Conservation (phyloP, 2,888 invertebrate genomes). For the Cantharis rufa region DNA sequence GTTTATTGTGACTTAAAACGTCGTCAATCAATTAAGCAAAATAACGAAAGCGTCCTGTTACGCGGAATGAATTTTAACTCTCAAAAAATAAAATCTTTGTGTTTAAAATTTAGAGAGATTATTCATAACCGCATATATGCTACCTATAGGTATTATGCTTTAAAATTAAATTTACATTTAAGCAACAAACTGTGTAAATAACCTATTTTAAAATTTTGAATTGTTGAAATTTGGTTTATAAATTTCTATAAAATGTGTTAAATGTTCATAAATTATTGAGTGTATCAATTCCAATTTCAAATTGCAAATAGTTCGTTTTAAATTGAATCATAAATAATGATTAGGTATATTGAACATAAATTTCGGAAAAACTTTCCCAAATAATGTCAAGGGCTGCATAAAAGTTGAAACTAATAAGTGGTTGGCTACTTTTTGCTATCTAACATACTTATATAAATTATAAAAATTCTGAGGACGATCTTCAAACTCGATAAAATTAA, state of each 20-base stretch:
- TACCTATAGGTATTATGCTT: not conserved
- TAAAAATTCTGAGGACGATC: not conserved
- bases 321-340: not conserved
- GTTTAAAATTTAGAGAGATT: not conserved
- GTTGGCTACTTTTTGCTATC: not conserved
- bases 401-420: not conserved
- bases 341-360: not conserved
- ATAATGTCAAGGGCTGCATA: not conserved
- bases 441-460: not conserved
- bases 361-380: not conserved
- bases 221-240: not conserved
- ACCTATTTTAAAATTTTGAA: not conserved
- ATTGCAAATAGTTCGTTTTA: not conserved
- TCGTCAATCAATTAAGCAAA: constrained; percentile 18
- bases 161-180: not conserved
- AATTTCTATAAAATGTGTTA: not conserved
- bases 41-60: not conserved
- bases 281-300: not conserved
- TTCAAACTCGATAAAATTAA: not conserved
- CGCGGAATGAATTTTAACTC: not conserved
- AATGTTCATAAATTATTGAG: not conserved
- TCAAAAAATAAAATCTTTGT: not conserved
- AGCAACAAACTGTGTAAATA: not conserved
- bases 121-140: not conserved
- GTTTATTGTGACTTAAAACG: constrained; percentile 15